Conservation (phyloP, 92 coral and sea anemone genomes). For the Parazoanthus darwini region DNA sequence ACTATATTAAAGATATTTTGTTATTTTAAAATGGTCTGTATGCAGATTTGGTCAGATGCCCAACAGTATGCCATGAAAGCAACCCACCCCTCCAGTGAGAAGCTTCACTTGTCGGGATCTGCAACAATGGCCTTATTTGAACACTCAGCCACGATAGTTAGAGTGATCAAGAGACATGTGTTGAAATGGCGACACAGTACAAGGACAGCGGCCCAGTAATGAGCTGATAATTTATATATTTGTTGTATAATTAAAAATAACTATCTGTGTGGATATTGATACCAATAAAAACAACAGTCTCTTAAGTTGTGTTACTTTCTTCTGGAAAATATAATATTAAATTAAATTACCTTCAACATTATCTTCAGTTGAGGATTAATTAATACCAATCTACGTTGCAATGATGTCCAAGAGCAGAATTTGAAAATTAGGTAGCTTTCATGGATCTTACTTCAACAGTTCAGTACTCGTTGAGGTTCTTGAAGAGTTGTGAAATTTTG, state of each 20-base stretch:
- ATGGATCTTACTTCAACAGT: too few relatives aligned
- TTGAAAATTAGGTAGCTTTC: background rate
- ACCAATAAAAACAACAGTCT: background rate
- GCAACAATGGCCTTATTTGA: constrained; percentile 74
- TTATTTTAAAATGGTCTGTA: background rate
- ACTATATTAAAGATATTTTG: background rate
- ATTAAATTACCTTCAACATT: too few relatives aligned
- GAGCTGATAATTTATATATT: background rate
- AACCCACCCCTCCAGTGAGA: constrained; percentile 64
- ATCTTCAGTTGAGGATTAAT: background rate
- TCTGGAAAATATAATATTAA: background rate
- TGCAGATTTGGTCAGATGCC: constrained; percentile 72
- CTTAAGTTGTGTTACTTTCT: background rate
- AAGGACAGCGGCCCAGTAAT: constrained; percentile 35
- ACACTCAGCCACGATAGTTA: constrained; percentile 63
- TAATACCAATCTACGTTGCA: background rate
- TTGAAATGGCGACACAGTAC: constrained; percentile 64
- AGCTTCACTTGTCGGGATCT: constrained; percentile 59
- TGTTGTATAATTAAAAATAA: too few relatives aligned
- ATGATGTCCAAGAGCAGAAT: background rate
- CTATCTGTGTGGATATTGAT: too few relatives aligned
- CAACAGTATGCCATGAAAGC: constrained; percentile 60
- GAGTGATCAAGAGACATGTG: constrained; percentile 69
- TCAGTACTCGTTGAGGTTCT: background rate
- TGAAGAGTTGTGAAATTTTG: background rate